Evolutionary conservation across 2,888 invertebrate genomes (phyloP).

Genomic region (Lepidochrysops patricia): DNA sequence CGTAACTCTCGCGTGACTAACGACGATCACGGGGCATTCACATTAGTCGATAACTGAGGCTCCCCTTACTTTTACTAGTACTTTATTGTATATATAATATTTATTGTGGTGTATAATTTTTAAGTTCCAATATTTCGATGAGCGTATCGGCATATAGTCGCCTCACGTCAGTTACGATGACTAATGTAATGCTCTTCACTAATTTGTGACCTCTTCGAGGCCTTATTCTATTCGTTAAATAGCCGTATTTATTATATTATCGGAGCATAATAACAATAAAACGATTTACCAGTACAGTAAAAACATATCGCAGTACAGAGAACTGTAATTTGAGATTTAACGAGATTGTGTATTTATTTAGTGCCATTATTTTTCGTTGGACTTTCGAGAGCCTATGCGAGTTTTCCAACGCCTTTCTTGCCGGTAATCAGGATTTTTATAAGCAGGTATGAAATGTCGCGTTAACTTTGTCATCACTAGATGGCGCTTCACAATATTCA

Average conservation of each 20-base stretch:
- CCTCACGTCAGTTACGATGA: neutral
- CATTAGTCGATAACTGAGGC: conserved; percentile 11
- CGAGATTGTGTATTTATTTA: conserved; percentile 7
- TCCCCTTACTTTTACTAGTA: neutral
- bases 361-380: conserved; percentile 4
- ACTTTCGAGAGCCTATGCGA: neutral
- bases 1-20: conserved; percentile 59
- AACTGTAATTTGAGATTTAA: conserved; percentile 9
- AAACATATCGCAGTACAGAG: neutral
- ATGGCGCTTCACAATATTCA: neutral
- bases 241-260: conserved; percentile 11
- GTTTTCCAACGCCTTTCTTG: neutral
- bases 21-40: conserved; percentile 22
- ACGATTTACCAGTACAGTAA: conserved; percentile 5
- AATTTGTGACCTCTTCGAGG: conserved; percentile 11
- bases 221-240: conserved; percentile 9
- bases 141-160: neutral
- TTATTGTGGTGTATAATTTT: conserved; percentile 9
- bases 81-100: conserved; percentile 2
- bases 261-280: conserved; percentile 2
- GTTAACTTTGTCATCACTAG: neutral
- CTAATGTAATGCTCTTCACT: neutral
- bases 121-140: neutral
- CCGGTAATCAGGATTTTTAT: neutral
- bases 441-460: neutral